Percentiles rank a stretch among this genome's conserved stretches.
Evolutionary conservation across 1,140 invertebrate species (phyloP).

Genomic region (Halictus rubicundus): DNA sequence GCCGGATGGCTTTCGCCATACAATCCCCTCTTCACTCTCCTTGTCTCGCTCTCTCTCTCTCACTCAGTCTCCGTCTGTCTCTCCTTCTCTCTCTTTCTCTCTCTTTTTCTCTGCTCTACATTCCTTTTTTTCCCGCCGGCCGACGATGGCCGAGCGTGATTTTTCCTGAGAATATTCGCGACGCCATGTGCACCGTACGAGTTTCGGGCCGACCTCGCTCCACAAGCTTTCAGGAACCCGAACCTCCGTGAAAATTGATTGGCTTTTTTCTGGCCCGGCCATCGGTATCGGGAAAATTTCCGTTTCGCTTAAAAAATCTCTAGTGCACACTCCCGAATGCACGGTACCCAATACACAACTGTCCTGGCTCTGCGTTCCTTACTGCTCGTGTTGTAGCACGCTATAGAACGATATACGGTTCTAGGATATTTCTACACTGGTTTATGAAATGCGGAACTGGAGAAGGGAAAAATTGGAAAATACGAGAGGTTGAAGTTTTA

Average conservation of each 20-base stretch:
- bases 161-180: slow-evolving; percentile 54
- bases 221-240: slow-evolving; percentile 2
- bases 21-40: neutral
- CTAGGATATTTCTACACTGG: no score
- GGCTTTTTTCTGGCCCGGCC: slow-evolving; percentile 25
- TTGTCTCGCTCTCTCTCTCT: slow-evolving; percentile 4
- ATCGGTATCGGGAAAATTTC: neutral
- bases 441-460: no score
- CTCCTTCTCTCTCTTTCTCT: neutral
- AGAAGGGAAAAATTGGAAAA: no score
- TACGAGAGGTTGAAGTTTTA: no score
- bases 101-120: neutral
- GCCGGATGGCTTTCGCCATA: slow-evolving; percentile 16
- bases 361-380: no score
- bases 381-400: no score
- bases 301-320: neutral
- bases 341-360: neutral
- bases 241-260: slow-evolving; percentile 51
- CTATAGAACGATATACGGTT: no score
- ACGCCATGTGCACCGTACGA: slow-evolving; percentile 40
- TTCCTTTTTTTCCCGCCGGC: slow-evolving; percentile 39
- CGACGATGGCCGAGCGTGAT: slow-evolving; percentile 51
- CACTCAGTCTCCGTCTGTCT: slow-evolving; percentile 7
- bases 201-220: slow-evolving; percentile 7
- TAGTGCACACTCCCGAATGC: no score